Conservation (phyloP, 2,888 invertebrate species). For the Pheosia tremula region DNA sequence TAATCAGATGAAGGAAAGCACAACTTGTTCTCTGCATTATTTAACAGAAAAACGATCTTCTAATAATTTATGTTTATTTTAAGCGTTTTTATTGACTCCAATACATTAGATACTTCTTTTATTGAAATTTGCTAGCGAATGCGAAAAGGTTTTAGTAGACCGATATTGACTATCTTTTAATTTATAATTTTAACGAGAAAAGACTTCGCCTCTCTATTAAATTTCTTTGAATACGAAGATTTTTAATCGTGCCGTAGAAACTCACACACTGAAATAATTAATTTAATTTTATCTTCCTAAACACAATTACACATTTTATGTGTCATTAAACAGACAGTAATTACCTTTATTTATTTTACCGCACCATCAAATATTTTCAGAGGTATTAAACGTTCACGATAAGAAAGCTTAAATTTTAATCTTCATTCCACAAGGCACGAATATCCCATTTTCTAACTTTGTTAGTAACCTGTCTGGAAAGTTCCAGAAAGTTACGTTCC, state of each 20-base stretch:
- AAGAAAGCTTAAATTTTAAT: not conserved
- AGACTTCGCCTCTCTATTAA: not conserved
- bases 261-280: not conserved
- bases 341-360: slow-evolving; percentile 15
- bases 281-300: not conserved
- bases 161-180: not conserved
- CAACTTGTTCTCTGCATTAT: slow-evolving; percentile 54
- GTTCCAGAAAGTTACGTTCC: not conserved
- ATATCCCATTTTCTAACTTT: not conserved
- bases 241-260: not conserved
- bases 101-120: not conserved
- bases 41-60: slow-evolving; percentile 55
- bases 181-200: not conserved
- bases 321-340: slow-evolving; percentile 6
- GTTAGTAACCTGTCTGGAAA: not conserved
- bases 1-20: slow-evolving; percentile 36
- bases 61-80: slow-evolving; percentile 36
- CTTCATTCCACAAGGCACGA: not conserved
- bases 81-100: slow-evolving; percentile 9
- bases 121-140: not conserved
- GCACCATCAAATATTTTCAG: slow-evolving; percentile 7
- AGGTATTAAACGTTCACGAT: not conserved
- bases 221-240: not conserved
- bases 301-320: slow-evolving; percentile 7
- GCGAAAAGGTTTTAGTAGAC: not conserved